A percentile compares a stretch with the other conserved stretches of the same genome.
Conservation (phyloP, 2,113 vertebrate genomes). For the Osmerus mordax region DNA sequence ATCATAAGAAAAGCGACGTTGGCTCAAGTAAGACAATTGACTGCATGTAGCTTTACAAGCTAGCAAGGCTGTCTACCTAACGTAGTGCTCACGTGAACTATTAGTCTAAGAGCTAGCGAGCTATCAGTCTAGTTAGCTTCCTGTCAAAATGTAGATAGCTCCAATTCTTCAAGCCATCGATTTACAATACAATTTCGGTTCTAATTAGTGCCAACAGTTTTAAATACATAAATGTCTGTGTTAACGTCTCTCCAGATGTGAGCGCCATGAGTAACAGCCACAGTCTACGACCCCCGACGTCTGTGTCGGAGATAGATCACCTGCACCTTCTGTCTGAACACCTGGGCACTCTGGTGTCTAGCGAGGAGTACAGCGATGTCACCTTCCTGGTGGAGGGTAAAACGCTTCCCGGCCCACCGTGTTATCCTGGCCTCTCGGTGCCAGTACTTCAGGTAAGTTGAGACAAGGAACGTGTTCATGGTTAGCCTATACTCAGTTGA, state of each 20-base stretch:
- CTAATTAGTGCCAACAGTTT: too few relatives aligned
- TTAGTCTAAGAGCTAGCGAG: too few relatives aligned
- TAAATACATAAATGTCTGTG: background rate
- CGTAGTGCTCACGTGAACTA: too few relatives aligned
- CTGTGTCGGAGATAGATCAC: constrained; percentile 94
- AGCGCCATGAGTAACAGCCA: constrained; percentile 95
- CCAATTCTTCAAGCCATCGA: background rate
- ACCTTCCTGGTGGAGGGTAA: constrained; percentile 97
- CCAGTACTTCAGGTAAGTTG: constrained; percentile 90
- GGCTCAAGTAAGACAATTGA: too few relatives aligned
- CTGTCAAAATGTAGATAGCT: background rate
- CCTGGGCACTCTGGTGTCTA: constrained; percentile 87
- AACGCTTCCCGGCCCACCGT: constrained; percentile 89
- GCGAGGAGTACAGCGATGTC: constrained; percentile 94
- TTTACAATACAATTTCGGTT: too few relatives aligned
- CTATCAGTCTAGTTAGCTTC: background rate
- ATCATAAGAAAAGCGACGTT: too few relatives aligned
- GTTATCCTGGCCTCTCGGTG: constrained; percentile 96
- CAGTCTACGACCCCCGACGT: constrained; percentile 84
- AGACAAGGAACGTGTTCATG: too few relatives aligned
- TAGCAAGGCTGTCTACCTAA: too few relatives aligned
- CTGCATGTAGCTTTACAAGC: too few relatives aligned
- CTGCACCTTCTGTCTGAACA: constrained; percentile 96
- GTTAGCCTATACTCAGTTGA: too few relatives aligned
- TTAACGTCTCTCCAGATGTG: constrained; percentile 55